Base-by-base conservation (phyloP, 2,797 vertebrate genomes). In the Aldrovandia affinis region DNA sequence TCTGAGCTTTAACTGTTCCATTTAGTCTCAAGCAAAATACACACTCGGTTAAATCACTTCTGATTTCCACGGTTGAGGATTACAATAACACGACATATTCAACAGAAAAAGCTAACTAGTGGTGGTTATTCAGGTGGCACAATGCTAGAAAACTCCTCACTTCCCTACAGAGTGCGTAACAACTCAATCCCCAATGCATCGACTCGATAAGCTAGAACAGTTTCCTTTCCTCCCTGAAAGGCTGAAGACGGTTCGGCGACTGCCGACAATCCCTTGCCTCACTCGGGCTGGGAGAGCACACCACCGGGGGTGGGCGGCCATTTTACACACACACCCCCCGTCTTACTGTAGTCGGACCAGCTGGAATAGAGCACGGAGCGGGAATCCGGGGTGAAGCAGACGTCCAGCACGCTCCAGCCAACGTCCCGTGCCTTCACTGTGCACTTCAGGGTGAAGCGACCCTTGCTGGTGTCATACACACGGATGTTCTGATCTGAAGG, bases 271-370 rank as follows among this genome's bases (percentile, higher is more conserved):
- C 4, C 0, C 68, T 77, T 22, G 42, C 25, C 39, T 39, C 5
- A 3, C 42, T 47, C 25, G 12, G 25, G 25, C 22, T 77, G 73
- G 73, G 47, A 77, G 4, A 47, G 15, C 22, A 47, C 2, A 44
- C 39, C 39, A 20, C 8, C 39, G 5, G n/a, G 33, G 18, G 7
- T 36, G 68, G 20, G 36, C 20, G 39, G 33, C 20, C 14, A 14
- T 22, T 36, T 73, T 15, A 30, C 28, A 68, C 15, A 6, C 18
- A n/a, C 10, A 22, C 68, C 18, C 25, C 14, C 81, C 4, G 84
- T 90, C 97, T 97, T 95, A 98, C 97, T 97, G 93, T 98, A 98
- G 92, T 98, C 96, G 85, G 97, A 98, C 97, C 97, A 98, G 94
- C 97, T 98, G 91, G 97, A 98, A 88, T 98, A 98, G 9, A 98